Conservation (phyloP, 2,113 vertebrate genomes). For the Mustela lutreola region DNA sequence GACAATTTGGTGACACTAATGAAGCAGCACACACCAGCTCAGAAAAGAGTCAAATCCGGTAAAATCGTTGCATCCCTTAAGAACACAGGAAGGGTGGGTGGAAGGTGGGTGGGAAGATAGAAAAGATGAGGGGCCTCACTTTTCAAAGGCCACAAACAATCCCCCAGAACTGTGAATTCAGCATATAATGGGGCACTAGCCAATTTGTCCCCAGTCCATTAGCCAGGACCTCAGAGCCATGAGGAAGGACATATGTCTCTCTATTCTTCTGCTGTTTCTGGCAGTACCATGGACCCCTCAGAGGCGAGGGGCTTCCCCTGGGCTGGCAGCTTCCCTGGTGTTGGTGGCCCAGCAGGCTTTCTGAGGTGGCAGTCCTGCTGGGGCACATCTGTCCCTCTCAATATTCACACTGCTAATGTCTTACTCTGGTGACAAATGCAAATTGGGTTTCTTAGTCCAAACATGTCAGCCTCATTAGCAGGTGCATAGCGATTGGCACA, state of each 20-base stretch:
- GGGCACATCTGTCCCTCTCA: slow-evolving; percentile 80
- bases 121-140: not conserved
- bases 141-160: not conserved
- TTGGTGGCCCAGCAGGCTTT: slow-evolving; percentile 73
- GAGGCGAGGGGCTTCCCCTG: not conserved
- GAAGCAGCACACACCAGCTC: slow-evolving; percentile 18
- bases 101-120: not conserved
- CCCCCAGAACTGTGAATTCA: not conserved
- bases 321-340: slow-evolving; percentile 60
- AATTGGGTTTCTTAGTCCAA: slow-evolving; percentile 71
- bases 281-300: not conserved
- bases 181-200: not conserved
- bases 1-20: not conserved
- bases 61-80: not conserved
- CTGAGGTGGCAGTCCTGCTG: slow-evolving; percentile 73
- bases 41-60: not conserved
- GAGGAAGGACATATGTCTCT: slow-evolving; percentile 59
- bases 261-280: slow-evolving; percentile 50
- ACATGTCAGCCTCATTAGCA: slow-evolving; percentile 82
- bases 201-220: not conserved
- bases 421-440: slow-evolving; percentile 80
- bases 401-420: slow-evolving; percentile 73
- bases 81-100: not conserved
- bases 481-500: slow-evolving; percentile 49
- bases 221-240: not conserved